Evolutionary conservation across 2,888 invertebrate species (phyloP).

Genomic region (Polymixis flavicincta): DNA sequence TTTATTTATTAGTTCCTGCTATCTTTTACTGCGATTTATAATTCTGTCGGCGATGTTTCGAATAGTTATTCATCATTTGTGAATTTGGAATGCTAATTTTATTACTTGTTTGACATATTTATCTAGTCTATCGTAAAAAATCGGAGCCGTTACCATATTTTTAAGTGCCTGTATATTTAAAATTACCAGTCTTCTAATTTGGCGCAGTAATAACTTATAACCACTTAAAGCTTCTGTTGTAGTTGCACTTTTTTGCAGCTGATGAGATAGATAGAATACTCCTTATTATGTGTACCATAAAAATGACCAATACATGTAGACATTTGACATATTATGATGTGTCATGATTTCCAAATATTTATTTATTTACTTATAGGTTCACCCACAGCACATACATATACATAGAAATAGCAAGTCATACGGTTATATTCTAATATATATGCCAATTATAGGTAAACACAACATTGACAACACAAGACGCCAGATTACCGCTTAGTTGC

Average conservation of each 20-base stretch:
- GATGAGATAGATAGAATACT: too few species aligned
- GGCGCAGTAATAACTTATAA: slow-evolving; percentile 15
- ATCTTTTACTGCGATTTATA: slow-evolving; percentile 56
- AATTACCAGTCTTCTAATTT: slow-evolving; percentile 36
- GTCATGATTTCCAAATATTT: too few species aligned
- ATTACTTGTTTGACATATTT: slow-evolving; percentile 46
- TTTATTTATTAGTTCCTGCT: slow-evolving; percentile 62
- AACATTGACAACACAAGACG: too few species aligned
- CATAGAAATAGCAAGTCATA: too few species aligned
- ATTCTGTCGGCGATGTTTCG: slow-evolving; percentile 53
- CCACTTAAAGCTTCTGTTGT: slow-evolving; percentile 18
- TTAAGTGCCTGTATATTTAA: slow-evolving; percentile 21
- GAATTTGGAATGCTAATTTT: slow-evolving; percentile 52
- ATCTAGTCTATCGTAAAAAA: slow-evolving; percentile 34
- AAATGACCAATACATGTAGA: too few species aligned
- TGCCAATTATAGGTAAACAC: too few species aligned
- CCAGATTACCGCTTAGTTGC: too few species aligned
- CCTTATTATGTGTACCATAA: too few species aligned
- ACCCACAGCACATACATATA: too few species aligned
- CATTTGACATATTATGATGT: neutral
- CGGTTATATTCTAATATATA: too few species aligned
- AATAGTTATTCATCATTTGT: slow-evolving; percentile 46
- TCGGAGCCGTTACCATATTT: slow-evolving; percentile 10
- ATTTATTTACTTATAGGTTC: too few species aligned
- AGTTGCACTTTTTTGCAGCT: neutral